Percentiles rank a stretch among this genome's conserved stretches.
phyloP scores from a whole-genome alignment of 2,797 vertebrate genomes.

The Dallia pectoralis region DNA sequence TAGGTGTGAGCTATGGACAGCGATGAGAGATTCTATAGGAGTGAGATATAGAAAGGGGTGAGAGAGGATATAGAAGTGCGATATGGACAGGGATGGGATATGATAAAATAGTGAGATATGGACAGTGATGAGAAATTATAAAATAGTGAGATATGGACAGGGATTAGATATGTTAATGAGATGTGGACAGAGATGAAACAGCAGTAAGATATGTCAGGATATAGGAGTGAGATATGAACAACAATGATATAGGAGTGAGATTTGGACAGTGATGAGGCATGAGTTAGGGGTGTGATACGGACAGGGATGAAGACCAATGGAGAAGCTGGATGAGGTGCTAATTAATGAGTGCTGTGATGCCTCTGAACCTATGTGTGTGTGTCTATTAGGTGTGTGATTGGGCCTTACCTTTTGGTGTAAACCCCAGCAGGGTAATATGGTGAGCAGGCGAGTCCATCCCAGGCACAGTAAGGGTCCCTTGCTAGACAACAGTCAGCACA shows the following conservation, averaged over 20 bases:
- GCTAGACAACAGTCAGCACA: constrained; percentile 96
- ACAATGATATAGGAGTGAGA: too few species aligned
- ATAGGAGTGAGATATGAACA: background rate
- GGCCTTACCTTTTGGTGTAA: constrained; percentile 86
- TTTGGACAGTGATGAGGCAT: too few species aligned
- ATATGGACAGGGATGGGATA: too few species aligned
- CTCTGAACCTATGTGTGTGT: constrained; percentile 1
- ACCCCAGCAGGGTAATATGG: constrained; percentile 84
- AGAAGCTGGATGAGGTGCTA: constrained; percentile 5
- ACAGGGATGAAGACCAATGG: too few species aligned
- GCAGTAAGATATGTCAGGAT: too few species aligned
- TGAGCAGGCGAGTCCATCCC: constrained; percentile 94
- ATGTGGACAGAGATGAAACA: background rate
- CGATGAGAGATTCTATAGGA: constrained; percentile 27
- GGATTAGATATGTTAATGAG: background rate
- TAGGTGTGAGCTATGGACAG: constrained; percentile 30
- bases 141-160: too few species aligned
- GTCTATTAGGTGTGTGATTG: background rate
- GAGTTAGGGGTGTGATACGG: too few species aligned
- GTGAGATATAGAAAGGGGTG: constrained; percentile 38
- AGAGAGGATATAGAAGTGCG: background rate
- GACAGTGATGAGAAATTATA: too few species aligned
- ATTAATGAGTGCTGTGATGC: background rate
- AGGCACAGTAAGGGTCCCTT: constrained; percentile 95
- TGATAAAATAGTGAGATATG: too few species aligned